Percentiles rank a stretch among this genome's conserved stretches.
Conservation (phyloP, 2,797 vertebrate species). For the Coendou prehensilis region DNA sequence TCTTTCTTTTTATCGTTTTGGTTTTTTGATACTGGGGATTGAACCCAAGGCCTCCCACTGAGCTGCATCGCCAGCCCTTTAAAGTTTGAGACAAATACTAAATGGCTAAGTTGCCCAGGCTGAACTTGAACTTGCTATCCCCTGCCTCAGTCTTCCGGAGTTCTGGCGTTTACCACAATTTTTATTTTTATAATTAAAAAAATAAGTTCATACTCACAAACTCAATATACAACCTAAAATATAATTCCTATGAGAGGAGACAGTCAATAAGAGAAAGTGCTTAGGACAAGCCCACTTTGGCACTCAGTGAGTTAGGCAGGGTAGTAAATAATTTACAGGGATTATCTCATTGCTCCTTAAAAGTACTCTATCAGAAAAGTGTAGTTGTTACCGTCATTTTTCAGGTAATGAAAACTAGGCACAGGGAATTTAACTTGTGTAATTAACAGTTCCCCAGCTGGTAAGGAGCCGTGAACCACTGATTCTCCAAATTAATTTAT, state of each 20-base stretch:
- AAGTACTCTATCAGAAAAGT: background rate
- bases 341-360: background rate
- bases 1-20: background rate
- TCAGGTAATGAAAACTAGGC: background rate
- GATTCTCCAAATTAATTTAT: background rate
- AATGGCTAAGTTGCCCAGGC: background rate
- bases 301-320: background rate
- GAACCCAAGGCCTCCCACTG: background rate
- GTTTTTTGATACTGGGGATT: background rate
- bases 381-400: background rate
- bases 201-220: background rate
- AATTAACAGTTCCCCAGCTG: background rate
- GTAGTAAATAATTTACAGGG: background rate
- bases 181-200: background rate
- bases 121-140: background rate
- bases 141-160: background rate
- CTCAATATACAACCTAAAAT: background rate
- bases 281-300: background rate
- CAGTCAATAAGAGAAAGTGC: background rate
- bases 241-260: background rate
- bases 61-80: background rate
- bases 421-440: background rate
- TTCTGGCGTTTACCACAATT: background rate
- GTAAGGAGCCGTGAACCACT: background rate
- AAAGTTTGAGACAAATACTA: background rate